Percentiles rank a stretch among this genome's conserved stretches.
phyloP scores from a whole-genome alignment of 2,797 vertebrate genomes.

The Catamblyrhynchus diadema region DNA sequence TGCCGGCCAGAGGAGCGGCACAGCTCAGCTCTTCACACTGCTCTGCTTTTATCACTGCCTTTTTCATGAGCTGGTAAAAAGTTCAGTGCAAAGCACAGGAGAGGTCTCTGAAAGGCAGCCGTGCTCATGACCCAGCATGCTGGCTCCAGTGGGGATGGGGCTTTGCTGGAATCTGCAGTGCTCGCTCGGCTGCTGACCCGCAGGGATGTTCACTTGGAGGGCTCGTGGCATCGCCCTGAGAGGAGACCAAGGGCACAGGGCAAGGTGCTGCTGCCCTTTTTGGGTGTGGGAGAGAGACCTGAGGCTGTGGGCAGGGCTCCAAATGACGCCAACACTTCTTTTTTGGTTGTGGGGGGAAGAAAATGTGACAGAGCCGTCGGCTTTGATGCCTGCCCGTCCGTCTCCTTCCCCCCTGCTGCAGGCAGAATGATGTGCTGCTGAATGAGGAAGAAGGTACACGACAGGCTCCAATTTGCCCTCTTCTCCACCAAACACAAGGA shows the following conservation, averaged over 20 bases:
- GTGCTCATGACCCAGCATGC: not conserved
- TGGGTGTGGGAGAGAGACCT: not conserved
- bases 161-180: not conserved
- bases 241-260: not conserved
- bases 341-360: not conserved
- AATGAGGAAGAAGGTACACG: slow-evolving; percentile 37
- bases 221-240: not conserved
- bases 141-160: not conserved
- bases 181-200: not conserved
- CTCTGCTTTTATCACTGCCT: slow-evolving; percentile 32
- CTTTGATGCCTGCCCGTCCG: slow-evolving; percentile 45
- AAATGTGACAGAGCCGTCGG: slow-evolving; percentile 6
- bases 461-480: slow-evolving; percentile 62
- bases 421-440: slow-evolving; percentile 14
- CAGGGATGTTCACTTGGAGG: not conserved
- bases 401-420: slow-evolving; percentile 52
- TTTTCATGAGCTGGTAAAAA: slow-evolving; percentile 13
- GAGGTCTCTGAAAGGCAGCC: slow-evolving; percentile 1
- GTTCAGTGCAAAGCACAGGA: slow-evolving; percentile 24
- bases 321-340: slow-evolving; percentile 4
- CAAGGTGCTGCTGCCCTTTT: not conserved
- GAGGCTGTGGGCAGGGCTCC: not conserved
- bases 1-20: not conserved
- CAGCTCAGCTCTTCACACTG: not conserved
- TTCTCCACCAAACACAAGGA: slow-evolving; percentile 48